Evolutionary conservation across 2,797 vertebrate species (phyloP).

Genomic region (Rhinophrynus dorsalis): DNA sequence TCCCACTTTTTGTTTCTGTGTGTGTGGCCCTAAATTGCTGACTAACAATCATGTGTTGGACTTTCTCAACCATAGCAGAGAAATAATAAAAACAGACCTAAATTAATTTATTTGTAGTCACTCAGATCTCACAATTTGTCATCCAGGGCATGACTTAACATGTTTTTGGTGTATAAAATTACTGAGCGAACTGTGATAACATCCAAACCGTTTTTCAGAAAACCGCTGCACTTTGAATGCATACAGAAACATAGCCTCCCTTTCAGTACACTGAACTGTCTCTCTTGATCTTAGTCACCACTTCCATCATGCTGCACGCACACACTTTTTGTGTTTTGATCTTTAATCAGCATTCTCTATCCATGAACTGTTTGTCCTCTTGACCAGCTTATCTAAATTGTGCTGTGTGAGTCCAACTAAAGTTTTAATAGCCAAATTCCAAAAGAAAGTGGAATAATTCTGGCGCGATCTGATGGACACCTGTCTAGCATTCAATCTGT

Average conservation of each 20-base stretch:
- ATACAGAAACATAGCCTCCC: slow-evolving; percentile 13
- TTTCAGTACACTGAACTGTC: slow-evolving; percentile 40
- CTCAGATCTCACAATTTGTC: slow-evolving; percentile 28
- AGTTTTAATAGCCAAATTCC: too few relatives aligned
- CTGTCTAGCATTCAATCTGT: too few relatives aligned
- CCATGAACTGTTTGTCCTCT: too few relatives aligned
- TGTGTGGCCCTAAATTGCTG: slow-evolving; percentile 34
- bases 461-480: too few relatives aligned
- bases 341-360: too few relatives aligned
- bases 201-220: slow-evolving; percentile 40
- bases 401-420: too few relatives aligned
- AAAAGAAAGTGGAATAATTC: too few relatives aligned
- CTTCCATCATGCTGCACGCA: slow-evolving; percentile 34
- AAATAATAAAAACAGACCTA: slow-evolving; percentile 23
- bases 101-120: slow-evolving; percentile 20
- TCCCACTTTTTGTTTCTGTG: too few relatives aligned
- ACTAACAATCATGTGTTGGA: slow-evolving; percentile 28
- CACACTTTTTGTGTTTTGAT: background rate
- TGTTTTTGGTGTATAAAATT: slow-evolving; percentile 33
- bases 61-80: slow-evolving; percentile 16
- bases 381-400: too few relatives aligned
- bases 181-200: slow-evolving; percentile 29
- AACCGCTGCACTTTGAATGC: slow-evolving; percentile 33
- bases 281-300: slow-evolving; percentile 44
- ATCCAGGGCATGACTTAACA: slow-evolving; percentile 45